Conservation (phyloP, 1,140 invertebrate genomes). For the Ephestia elutella region DNA sequence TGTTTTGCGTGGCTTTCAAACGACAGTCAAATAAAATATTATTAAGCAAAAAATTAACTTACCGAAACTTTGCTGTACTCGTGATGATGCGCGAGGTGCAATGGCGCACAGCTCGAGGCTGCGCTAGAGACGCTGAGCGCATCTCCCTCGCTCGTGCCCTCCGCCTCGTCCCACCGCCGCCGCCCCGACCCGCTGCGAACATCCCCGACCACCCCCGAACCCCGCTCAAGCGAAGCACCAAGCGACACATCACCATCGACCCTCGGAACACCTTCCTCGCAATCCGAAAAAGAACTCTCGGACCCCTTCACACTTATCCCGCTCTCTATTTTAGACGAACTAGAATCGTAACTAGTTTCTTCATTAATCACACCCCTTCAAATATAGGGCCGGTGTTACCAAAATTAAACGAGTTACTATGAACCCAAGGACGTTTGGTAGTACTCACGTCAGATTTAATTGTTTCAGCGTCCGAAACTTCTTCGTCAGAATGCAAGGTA, state of each 20-base stretch:
- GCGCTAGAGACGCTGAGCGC: conserved; percentile 64
- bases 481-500: conserved; percentile 58
- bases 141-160: conserved; percentile 60
- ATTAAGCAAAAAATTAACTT: conserved; percentile 33
- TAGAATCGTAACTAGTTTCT: conserved; percentile 27
- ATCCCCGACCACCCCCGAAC: conserved; percentile 50
- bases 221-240: conserved; percentile 70
- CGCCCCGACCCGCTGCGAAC: conserved; percentile 71
- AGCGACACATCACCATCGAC: conserved; percentile 51
- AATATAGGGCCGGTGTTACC: conserved; percentile 33
- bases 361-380: conserved; percentile 38
- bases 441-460: conserved; percentile 58
- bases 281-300: conserved; percentile 51
- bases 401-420: conserved; percentile 62
- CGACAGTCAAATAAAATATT: too few relatives aligned
- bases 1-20: too few relatives aligned
- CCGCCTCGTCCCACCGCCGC: conserved; percentile 62
- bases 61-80: conserved; percentile 69
- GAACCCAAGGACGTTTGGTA: conserved; percentile 57
- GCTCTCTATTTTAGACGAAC: conserved; percentile 51
- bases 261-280: conserved; percentile 56
- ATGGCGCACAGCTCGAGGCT: conserved; percentile 59
- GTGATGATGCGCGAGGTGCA: conserved; percentile 55
- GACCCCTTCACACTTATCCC: conserved; percentile 51
- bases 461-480: conserved; percentile 58